Evolutionary conservation across 2,113 vertebrate species (phyloP), one percentile per base, ranked within the genome.

Genomic region (Hipposideros armiger): DNA sequence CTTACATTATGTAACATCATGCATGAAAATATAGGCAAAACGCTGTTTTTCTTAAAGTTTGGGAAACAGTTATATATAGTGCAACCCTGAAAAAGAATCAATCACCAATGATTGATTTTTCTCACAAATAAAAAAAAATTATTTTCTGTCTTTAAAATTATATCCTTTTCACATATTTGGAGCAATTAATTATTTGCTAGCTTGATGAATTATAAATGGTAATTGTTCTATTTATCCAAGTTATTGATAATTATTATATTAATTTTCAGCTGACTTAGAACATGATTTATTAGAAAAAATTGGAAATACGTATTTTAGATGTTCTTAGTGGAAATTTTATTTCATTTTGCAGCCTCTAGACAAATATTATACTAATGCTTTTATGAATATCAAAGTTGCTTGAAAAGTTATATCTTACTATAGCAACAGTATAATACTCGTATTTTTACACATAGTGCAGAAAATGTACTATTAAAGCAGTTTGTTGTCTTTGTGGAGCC

Each of bases 51-150:
- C 80, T 82, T 62, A 30, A 58, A 81, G 58, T 85, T 94, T 69
- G 30, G 58, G 2, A 83, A 95, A 58, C 50, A 82, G 26, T 66
- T 67, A 42, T 1, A 40, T 67, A 42, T 1, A 40, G 14, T 50
- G 10, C 70, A 64, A 40, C 3, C 7, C 17, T 72, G 9, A 67
- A 95, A 64, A 90, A 91, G 85, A 26, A 17, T 45, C 2, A 78
- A 40, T 32, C 36, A 76, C 8, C 60, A 56, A 69, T 56, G 11
- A 91, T 22, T 77, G 10, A 22, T 88, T 83, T 96, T 96, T 30
- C 42, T 86, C 64, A 14, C 11, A 77, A 77, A 93, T 80, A 90
- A 88, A 86, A 94, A 90, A 88, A 89, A 92, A 42, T 82, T 91
- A 62, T 87, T 91, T 91, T 84, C 24, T 88, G 0, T 50, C 54